Evolutionary conservation across 2,888 invertebrate species (phyloP).

Genomic region (Cerceris ruficornis): DNA sequence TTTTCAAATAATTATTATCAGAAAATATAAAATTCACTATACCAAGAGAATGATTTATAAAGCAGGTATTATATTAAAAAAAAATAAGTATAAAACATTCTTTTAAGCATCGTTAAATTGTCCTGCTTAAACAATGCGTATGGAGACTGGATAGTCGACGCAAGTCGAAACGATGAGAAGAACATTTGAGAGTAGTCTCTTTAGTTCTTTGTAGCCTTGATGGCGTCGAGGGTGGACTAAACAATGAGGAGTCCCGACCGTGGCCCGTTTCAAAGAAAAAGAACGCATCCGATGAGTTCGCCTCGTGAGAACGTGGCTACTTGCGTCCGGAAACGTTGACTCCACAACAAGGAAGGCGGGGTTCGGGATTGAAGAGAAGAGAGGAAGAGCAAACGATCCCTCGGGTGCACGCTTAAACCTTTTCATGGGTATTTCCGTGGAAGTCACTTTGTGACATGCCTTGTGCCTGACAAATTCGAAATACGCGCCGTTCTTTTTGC

Average conservation of each 20-base stretch:
- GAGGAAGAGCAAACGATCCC: slow-evolving; percentile 56
- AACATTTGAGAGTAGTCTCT: slow-evolving; percentile 31
- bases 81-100: not conserved
- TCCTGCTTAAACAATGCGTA: slow-evolving; percentile 33
- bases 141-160: slow-evolving; percentile 13
- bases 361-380: not conserved
- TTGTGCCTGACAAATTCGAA: slow-evolving; percentile 55
- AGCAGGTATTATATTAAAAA: too few species aligned
- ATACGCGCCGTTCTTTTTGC: slow-evolving; percentile 45
- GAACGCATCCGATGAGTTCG: slow-evolving; percentile 55
- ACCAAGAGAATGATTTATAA: too few species aligned
- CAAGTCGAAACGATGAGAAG: slow-evolving; percentile 17
- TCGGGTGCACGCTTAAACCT: slow-evolving; percentile 59
- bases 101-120: slow-evolving; percentile 8
- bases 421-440: slow-evolving; percentile 63
- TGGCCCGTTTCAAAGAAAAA: slow-evolving; percentile 53
- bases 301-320: slow-evolving; percentile 54
- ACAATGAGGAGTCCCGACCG: slow-evolving; percentile 51
- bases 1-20: too few species aligned
- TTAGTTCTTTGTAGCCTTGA: slow-evolving; percentile 31
- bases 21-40: too few species aligned
- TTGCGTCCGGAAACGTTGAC: slow-evolving; percentile 52
- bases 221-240: slow-evolving; percentile 17
- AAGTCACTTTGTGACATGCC: slow-evolving; percentile 58
- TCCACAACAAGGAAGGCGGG: slow-evolving; percentile 7